A percentile compares a stretch with the other conserved stretches of the same genome.
Conservation (phyloP, 37 sponge, comb jelly and placozoan genomes). For the Chondrosia reniformis region DNA sequence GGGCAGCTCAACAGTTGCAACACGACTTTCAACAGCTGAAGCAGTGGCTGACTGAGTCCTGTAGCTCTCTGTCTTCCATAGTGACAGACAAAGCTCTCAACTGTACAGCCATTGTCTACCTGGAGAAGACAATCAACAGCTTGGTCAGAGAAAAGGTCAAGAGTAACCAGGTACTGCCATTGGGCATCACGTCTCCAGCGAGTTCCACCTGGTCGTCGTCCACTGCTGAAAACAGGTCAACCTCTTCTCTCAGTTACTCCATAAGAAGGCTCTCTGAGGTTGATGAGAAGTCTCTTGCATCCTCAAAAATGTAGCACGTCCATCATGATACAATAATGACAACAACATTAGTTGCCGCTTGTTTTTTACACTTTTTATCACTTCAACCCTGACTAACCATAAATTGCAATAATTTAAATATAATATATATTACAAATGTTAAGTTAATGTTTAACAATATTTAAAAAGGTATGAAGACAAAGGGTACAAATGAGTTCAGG, state of each 20-base stretch:
- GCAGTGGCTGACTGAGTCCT: not conserved
- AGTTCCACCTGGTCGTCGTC: not conserved
- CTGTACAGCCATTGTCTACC: not conserved
- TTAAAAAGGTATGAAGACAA: not conserved
- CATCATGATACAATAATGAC: too few relatives aligned
- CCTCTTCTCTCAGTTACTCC: too few relatives aligned
- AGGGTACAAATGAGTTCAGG: slow-evolving; percentile 10
- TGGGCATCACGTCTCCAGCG: too few relatives aligned
- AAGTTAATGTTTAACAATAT: too few relatives aligned
- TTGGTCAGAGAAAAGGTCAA: not conserved
- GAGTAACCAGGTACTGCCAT: too few relatives aligned
- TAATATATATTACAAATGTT: too few relatives aligned
- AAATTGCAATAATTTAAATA: not conserved
- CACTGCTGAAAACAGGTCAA: not conserved
- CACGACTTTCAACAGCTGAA: not conserved
- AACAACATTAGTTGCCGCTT: too few relatives aligned
- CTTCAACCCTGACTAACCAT: too few relatives aligned
- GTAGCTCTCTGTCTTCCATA: not conserved
- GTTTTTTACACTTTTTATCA: too few relatives aligned
- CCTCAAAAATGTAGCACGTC: too few relatives aligned
- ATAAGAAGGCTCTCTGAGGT: too few relatives aligned
- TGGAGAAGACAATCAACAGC: not conserved
- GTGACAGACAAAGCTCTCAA: not conserved
- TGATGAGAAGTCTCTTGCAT: too few relatives aligned
- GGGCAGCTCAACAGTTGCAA: not conserved